These are phyloP conservation scores for Aplodontia rufa DNA, from an alignment of 2,113 vertebrate genomes.

Conservation along the genomic window DNA sequence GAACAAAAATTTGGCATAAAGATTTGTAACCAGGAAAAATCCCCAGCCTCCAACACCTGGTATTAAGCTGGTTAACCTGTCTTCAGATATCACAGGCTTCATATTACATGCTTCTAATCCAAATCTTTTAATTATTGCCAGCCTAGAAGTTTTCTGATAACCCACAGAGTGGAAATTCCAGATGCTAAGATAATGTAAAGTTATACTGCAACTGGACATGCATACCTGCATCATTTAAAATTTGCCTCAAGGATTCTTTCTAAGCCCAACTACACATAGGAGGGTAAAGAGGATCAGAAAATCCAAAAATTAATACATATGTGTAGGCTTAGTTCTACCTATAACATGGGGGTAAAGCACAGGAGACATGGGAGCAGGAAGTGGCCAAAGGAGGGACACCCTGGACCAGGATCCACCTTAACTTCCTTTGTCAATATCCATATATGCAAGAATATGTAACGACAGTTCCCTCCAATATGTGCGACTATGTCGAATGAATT, in stretches of 20 bases:
- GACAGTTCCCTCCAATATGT: too few species aligned
- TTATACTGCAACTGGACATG: background rate
- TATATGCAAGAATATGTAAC: too few species aligned
- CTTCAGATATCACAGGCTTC: conserved; percentile 40
- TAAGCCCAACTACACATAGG: too few species aligned
- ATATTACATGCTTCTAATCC: background rate
- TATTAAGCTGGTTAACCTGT: conserved; percentile 3
- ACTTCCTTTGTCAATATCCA: too few species aligned
- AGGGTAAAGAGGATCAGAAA: too few species aligned
- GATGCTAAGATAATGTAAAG: conserved; percentile 30
- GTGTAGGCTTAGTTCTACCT: too few species aligned
- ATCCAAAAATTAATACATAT: too few species aligned
- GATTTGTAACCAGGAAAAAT: conserved; percentile 35
- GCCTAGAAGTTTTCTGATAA: background rate
- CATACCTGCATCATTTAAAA: conserved; percentile 27
- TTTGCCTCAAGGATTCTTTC: background rate
- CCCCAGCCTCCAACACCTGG: conserved; percentile 1
- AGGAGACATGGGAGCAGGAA: too few species aligned
- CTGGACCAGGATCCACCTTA: too few species aligned
- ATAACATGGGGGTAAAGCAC: too few species aligned
- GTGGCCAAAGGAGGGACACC: too few species aligned
- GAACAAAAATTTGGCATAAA: conserved; percentile 53
- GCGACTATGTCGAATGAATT: too few species aligned
- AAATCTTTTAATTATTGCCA: conserved; percentile 46
- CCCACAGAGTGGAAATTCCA: background rate